Evolutionary conservation across 2,888 invertebrate genomes (phyloP).

Genomic region (Notocelia uddmanniana): DNA sequence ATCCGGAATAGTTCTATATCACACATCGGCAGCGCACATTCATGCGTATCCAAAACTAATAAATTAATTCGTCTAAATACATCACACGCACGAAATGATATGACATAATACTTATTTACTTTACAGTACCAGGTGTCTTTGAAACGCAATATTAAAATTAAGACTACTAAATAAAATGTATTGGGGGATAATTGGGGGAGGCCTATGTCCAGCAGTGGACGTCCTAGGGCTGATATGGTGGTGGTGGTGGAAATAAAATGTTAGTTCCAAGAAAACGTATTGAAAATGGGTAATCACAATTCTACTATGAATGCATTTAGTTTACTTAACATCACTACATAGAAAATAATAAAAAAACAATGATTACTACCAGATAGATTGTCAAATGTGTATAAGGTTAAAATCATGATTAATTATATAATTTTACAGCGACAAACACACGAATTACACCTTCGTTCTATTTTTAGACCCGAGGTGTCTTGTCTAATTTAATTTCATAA

Average conservation of each 20-base stretch:
- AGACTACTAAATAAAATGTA: slow-evolving; percentile 28
- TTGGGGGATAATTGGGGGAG: too few species aligned
- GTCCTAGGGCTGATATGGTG: too few species aligned
- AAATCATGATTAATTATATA: slow-evolving; percentile 23
- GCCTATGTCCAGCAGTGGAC: too few species aligned
- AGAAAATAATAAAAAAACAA: slow-evolving; percentile 23
- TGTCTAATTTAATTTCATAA: slow-evolving; percentile 9
- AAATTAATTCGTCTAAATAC: slow-evolving; percentile 35
- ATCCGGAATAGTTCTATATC: slow-evolving; percentile 11
- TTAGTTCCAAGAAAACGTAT: slow-evolving; percentile 15
- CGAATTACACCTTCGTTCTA: slow-evolving; percentile 6
- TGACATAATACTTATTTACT: slow-evolving; percentile 44
- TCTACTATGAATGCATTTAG: slow-evolving; percentile 37
- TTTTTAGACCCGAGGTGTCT: slow-evolving; percentile 6
- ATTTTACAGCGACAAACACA: slow-evolving; percentile 8
- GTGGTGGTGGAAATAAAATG: too few species aligned
- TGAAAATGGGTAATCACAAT: slow-evolving; percentile 34
- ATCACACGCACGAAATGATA: slow-evolving; percentile 34
- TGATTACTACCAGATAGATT: slow-evolving; percentile 15
- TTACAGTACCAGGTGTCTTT: slow-evolving; percentile 35
- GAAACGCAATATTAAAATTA: slow-evolving; percentile 34
- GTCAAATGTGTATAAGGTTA: slow-evolving; percentile 27
- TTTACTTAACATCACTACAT: slow-evolving; percentile 14
- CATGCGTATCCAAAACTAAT: slow-evolving; percentile 35
- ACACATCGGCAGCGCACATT: slow-evolving; percentile 20